Evolutionary conservation across 2,797 vertebrate genomes (phyloP), one percentile per base, ranked within the genome.

Genomic region (Megaceryle alcyon): DNA sequence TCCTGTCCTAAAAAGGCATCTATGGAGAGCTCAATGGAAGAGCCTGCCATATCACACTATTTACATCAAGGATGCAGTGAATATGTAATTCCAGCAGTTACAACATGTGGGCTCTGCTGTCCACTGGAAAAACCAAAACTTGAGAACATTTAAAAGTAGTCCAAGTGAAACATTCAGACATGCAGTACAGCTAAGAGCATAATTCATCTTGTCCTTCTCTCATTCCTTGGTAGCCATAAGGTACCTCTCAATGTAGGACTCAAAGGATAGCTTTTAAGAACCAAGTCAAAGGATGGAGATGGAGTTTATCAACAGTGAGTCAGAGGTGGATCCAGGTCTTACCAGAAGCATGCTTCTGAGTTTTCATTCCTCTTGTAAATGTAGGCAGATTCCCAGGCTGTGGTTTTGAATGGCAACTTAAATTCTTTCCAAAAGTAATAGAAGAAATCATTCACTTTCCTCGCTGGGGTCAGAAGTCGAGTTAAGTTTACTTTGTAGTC

Each of bases 261-360:
- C 3, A 1, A 91, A 91, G 48, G 54, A 82, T n/a, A 91, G 39
- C 65, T 94, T 83, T 13, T 59, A 89, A 86, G 51, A 82, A 64
- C 49, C 9, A 17, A 20, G 7, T 41, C 48, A 4, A 3, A 81
- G 48, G 61, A 81, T 49, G 22, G 49, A 82, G 44, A 56, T 4
- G 7, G 25, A 53, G 16, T 75, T 82, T 61, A 80, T 25, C 43
- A 75, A 59, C 29, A 92, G 31, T 3, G 8, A 33, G 26, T 56
- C 31, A 92, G 76, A 82, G 28, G 18, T 39, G 65, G 41, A 25
- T 83, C 72, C 31, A 13, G 44, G 56, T 57, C 98, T 98, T 97
- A 99, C 99, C 99, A 99, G 97, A 99, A 97, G 93, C 99, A 99
- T 43, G 99, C 98, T 82, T 99, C 99, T 0, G 98, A 53, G 54